Conservation (phyloP, 2,113 vertebrate genomes). For the Columbina picui region DNA sequence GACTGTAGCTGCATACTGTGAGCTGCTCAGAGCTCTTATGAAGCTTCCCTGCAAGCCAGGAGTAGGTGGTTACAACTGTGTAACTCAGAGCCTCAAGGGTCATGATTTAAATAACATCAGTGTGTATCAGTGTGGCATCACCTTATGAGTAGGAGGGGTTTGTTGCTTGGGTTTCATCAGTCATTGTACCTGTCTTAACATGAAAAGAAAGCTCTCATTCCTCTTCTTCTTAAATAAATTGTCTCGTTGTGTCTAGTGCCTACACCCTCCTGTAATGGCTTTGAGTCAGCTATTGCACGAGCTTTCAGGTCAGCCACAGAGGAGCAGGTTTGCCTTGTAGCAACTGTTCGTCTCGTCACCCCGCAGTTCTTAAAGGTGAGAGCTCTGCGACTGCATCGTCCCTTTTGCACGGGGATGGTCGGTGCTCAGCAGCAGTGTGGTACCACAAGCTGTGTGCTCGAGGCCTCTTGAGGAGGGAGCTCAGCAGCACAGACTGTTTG, state of each 20-base stretch:
- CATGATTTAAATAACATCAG: not conserved
- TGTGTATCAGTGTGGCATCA: not conserved
- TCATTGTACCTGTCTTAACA: not conserved
- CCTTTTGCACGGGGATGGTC: fast-evolving
- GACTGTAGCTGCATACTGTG: not conserved
- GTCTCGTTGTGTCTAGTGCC: slow-evolving; percentile 80
- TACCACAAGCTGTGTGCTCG: fast-evolving
- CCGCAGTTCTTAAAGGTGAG: slow-evolving; percentile 87
- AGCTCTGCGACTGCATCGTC: not conserved
- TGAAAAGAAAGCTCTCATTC: slow-evolving; percentile 13
- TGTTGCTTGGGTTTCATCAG: not conserved
- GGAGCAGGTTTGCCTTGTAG: slow-evolving; percentile 90
- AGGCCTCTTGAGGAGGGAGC: not conserved
- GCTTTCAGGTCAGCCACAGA: slow-evolving; percentile 85
- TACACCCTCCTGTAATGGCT: slow-evolving; percentile 85
- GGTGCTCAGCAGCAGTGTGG: not conserved
- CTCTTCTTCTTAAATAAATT: slow-evolving; percentile 21
- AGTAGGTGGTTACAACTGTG: not conserved
- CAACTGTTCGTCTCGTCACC: slow-evolving; percentile 86
- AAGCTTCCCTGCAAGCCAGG: not conserved
- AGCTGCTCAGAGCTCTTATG: not conserved
- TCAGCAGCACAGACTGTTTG: not conserved
- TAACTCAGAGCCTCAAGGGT: not conserved
- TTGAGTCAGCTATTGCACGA: slow-evolving; percentile 78
- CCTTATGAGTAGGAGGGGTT: not conserved